Evolutionary conservation across 2,888 invertebrate species (phyloP).

Genomic region (Leistus spinibarbis): DNA sequence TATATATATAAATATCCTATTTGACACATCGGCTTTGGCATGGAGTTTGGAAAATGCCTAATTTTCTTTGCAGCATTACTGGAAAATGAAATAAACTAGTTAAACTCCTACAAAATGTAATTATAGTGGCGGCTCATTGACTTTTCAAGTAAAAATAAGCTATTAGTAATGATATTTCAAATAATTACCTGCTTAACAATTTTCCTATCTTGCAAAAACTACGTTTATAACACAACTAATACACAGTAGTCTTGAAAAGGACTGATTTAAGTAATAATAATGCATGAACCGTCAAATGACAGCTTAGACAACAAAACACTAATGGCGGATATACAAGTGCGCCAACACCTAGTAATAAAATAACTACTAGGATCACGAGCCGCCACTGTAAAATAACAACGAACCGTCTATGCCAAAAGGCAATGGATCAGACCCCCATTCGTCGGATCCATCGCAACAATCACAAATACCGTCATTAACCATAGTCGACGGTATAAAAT

Average conservation of each 20-base stretch:
- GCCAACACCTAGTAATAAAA: no score
- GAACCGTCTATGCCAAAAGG: conserved; percentile 40
- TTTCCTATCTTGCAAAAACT: no score
- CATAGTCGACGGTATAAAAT: conserved; percentile 72
- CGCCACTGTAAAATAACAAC: background rate
- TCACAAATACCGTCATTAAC: conserved; percentile 96
- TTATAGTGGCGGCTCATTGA: no score
- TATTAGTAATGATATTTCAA: no score
- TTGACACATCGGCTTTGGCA: conserved; percentile 44
- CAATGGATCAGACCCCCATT: conserved; percentile 62
- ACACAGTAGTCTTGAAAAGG: no score
- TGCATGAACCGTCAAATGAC: background rate
- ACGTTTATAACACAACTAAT: no score
- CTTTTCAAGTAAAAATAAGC: no score
- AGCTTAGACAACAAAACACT: background rate
- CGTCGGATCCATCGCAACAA: conserved; percentile 92
- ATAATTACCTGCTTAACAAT: no score
- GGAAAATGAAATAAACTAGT: conserved; percentile 22
- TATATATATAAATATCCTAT: background rate
- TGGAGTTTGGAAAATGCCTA: conserved; percentile 43
- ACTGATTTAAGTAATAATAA: background rate
- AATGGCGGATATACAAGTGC: background rate
- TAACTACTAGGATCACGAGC: no score
- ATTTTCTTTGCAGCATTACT: conserved; percentile 40
- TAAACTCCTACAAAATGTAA: no score